Evolutionary conservation across 1,140 invertebrate species (phyloP), one percentile per base, ranked within the genome.

Genomic region (Hypsibius dujardini): DNA sequence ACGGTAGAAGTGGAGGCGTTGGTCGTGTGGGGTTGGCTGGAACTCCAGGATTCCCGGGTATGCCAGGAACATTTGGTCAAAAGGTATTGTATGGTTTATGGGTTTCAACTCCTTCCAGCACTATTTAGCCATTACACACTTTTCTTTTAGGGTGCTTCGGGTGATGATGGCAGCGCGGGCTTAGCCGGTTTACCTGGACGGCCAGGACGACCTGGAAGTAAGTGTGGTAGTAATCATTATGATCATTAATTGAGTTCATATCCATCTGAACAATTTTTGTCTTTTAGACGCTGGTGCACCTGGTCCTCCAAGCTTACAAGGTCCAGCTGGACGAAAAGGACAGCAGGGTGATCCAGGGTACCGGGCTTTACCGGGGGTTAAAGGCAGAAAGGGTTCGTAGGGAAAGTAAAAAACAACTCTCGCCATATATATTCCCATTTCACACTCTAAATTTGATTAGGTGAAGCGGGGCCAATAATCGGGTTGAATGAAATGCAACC

Each of bases 301-400:
- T 28, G 71, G 71, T 12, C 71, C 45, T 46, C n/a, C 59, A 2
- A 46, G 59, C 42, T 2, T 67, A 3, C 60, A 15, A 3, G 71
- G 71, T 2, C 50, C 45, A 12, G 12, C 28, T 7, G 71, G 71
- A 28, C 46, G 71, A 15, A 71, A 71, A 59, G 71, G 71, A 2
- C 14, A 70, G 28, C 2, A n/a, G 2, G 71, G 71, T 71, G 15
- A 70, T 70, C 50, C 59, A 2, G 50, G 71, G 70, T 15, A 2
- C 15, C 47, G 3, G 14, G 70, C 12, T 7, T 69, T 71, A 15
- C 15, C 59, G 28, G 77, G 76, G 15, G 74, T 73, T 47, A 78
- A 77, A 71, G 76, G 77, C 62, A 75, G 75, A n/a, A 73, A 74
- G 72, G 77, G 77, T n/a, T 74, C 69, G 59, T 73, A 28, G 28